These are phyloP conservation scores for Hypsopygia costalis DNA, from an alignment of 2,888 invertebrate genomes.

Conservation along the genomic window DNA sequence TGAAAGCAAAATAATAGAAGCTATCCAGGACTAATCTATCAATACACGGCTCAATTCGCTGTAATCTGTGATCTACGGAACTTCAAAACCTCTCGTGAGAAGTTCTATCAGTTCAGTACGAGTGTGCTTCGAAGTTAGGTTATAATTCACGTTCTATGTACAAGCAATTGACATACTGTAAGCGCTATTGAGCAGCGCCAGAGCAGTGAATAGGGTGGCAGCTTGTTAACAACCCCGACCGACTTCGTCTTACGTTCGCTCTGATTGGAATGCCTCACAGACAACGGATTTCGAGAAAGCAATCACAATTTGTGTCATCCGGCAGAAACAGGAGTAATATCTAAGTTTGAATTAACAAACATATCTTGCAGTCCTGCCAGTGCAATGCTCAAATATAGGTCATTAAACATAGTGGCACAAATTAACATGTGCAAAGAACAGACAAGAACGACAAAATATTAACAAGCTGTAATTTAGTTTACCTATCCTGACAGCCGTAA, in stretches of 20 bases:
- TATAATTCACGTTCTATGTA: background rate
- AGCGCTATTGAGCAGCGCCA: conserved; percentile 2
- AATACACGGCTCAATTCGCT: too few species aligned
- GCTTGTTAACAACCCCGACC: conserved; percentile 45
- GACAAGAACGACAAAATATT: too few species aligned
- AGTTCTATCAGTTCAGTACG: background rate
- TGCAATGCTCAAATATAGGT: too few species aligned
- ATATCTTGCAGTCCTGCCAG: background rate
- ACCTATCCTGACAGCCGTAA: too few species aligned
- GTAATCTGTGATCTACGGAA: too few species aligned
- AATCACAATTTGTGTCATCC: conserved; percentile 52
- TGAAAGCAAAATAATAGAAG: too few species aligned
- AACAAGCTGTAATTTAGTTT: too few species aligned
- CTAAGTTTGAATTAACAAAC: conserved; percentile 3
- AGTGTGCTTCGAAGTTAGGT: background rate
- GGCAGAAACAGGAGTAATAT: conserved; percentile 22
- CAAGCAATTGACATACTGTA: conserved; percentile 2
- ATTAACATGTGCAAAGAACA: too few species aligned
- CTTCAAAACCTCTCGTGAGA: background rate
- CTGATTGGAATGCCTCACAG: conserved; percentile 51
- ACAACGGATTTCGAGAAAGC: conserved; percentile 50
- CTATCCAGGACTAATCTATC: too few species aligned
- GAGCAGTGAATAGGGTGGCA: conserved; percentile 29
- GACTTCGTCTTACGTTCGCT: conserved; percentile 36
- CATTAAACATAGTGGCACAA: too few species aligned